phyloP scores from a whole-genome alignment of 2,888 invertebrate genomes.

The Halictus quadricinctus region DNA sequence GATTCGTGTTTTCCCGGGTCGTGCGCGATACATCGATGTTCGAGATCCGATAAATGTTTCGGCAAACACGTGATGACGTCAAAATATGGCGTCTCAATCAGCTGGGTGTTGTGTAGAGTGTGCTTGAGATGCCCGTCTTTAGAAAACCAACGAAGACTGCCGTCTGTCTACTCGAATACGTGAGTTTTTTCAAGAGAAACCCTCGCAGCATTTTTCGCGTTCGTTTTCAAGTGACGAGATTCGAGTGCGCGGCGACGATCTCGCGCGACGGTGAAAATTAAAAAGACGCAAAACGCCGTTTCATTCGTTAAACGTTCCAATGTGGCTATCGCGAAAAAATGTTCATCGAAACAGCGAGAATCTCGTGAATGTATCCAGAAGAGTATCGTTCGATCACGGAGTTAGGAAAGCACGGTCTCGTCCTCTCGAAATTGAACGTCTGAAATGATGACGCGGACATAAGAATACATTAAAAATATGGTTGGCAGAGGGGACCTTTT shows the following conservation, averaged over 20 bases:
- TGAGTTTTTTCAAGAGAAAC: constrained; percentile 72
- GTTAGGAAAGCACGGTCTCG: not conserved
- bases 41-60: constrained; percentile 57
- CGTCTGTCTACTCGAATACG: constrained; percentile 78
- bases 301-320: constrained; percentile 70
- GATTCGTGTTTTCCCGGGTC: constrained; percentile 48
- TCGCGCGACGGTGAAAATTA: constrained; percentile 32
- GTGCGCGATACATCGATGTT: constrained; percentile 51
- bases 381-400: not conserved
- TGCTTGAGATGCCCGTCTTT: constrained; percentile 80
- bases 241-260: not conserved
- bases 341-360: not conserved
- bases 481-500: constrained; percentile 38
- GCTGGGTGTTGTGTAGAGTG: constrained; percentile 82
- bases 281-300: constrained; percentile 74
- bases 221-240: not conserved
- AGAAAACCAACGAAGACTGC: constrained; percentile 76
- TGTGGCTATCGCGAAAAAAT: constrained; percentile 52
- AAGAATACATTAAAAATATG: constrained; percentile 60
- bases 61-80: constrained; percentile 77
- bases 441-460: constrained; percentile 49
- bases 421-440: constrained; percentile 14
- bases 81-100: constrained; percentile 81
- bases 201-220: not conserved
- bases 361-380: not conserved